phyloP scores from a whole-genome alignment of 2,888 invertebrate species.

The Atherix ibis region DNA sequence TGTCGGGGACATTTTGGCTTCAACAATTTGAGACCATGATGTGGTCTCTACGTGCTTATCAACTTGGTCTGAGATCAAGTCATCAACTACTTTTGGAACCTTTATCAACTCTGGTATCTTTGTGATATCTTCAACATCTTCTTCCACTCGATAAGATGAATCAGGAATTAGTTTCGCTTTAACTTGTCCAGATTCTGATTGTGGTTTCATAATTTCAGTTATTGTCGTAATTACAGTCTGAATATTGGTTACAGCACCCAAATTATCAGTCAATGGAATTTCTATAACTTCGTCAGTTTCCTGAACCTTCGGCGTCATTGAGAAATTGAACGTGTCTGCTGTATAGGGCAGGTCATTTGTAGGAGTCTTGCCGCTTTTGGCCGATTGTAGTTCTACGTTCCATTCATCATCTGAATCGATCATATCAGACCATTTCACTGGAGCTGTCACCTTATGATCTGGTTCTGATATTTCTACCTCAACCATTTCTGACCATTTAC shows the following conservation, averaged over 20 bases:
- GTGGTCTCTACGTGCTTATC: background rate
- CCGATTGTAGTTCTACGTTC: too few species aligned
- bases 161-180: too few species aligned
- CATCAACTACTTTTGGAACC: too few species aligned
- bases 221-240: background rate
- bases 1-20: too few species aligned
- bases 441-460: too few species aligned
- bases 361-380: too few species aligned
- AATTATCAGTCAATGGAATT: conserved; percentile 1
- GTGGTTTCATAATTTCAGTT: background rate
- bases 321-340: background rate
- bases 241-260: background rate
- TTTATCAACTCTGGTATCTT: background rate
- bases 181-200: background rate
- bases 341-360: too few species aligned
- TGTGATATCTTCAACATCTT: too few species aligned
- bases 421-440: too few species aligned
- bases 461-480: too few species aligned
- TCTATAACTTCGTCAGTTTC: conserved; percentile 2
- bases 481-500: background rate
- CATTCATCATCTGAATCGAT: too few species aligned
- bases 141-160: background rate
- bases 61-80: background rate
- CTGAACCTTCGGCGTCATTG: background rate
- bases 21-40: background rate